Base-by-base conservation (phyloP, 92 coral and sea anemone species). In the Metridium senile region DNA sequence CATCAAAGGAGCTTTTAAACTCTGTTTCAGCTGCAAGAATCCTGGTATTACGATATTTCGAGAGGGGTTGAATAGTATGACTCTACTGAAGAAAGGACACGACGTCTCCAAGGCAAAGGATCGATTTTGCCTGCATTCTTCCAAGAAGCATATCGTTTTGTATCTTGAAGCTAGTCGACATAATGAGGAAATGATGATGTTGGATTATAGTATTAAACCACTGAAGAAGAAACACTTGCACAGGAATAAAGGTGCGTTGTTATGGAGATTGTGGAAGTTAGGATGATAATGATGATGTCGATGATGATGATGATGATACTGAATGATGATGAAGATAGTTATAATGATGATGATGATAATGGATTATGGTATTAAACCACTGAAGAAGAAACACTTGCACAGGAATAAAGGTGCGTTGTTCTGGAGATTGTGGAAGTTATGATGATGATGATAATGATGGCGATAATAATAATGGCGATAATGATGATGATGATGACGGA, bases 21-120 rank as follows among this genome's bases (percentile, higher is more conserved):
- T 96, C 9, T 96, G 99, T 58, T 84, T 96, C 30, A 83, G 82
- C 17, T 70, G 96, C 3, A 69, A 64, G 28, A 68, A 72, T 59
- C 78, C 80, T 6, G 99, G 91, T 0, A 79, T 90, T 32, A 83
- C 72, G 39, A 85, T 96, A 58, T 96, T 79, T 77, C 82, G 58
- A 9, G 92, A 85, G 57, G 82, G 82, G 16, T 34, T 81, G n/a
- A 75, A 84, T 19, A 71, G 33, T 45, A 73, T 96, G 25, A 85
- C 81, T n/a, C 75, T 85, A 71, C 68, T 96, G 70, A 78, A 81
- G 9, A 64, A 62, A 3, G 68, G 77, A 23, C 58, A 68, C 18
- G 87, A 81, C n/a, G n/a, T n/a, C 70, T 61, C 62, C 70, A 74
- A 75, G 61, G 51, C 86, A 22, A 76, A 82, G 35, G 62, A 68